These are phyloP conservation scores for Silurus glanis DNA, from an alignment of 2,113 vertebrate species.

Conservation along the genomic window DNA sequence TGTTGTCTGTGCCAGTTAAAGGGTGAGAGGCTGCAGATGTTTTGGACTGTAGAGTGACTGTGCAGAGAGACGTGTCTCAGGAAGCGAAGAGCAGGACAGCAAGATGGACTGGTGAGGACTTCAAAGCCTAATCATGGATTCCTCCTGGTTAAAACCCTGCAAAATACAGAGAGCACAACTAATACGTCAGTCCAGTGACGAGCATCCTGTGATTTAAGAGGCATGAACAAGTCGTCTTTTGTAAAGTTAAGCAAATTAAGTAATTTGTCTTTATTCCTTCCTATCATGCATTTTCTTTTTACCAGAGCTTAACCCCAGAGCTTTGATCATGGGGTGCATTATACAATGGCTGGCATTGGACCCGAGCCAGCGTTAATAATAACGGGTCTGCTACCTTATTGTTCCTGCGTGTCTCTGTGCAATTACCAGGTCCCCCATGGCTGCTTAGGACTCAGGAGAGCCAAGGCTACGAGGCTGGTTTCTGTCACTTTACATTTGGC, in stretches of 20 bases:
- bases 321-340: conserved; percentile 16
- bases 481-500: conserved; percentile 46
- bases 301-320: conserved; percentile 6
- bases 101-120: background rate
- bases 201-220: background rate
- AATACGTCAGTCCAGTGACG: background rate
- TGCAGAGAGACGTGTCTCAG: background rate
- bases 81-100: background rate
- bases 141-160: conserved; percentile 44
- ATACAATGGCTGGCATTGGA: conserved; percentile 11
- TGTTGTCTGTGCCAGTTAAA: conserved; percentile 5
- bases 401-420: conserved; percentile 32
- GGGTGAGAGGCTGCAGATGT: background rate
- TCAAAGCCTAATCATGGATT: conserved; percentile 46
- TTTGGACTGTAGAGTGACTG: background rate
- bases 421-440: conserved; percentile 34
- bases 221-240: background rate
- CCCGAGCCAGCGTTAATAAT: conserved; percentile 30
- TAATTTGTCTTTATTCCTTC: background rate
- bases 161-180: conserved; percentile 34
- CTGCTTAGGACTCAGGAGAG: conserved; percentile 15
- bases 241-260: background rate
- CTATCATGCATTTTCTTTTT: background rate
- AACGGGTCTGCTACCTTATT: conserved; percentile 22
- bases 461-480: conserved; percentile 23